phyloP scores from a whole-genome alignment of 2,888 invertebrate genomes.

The Julus scandinavius region DNA sequence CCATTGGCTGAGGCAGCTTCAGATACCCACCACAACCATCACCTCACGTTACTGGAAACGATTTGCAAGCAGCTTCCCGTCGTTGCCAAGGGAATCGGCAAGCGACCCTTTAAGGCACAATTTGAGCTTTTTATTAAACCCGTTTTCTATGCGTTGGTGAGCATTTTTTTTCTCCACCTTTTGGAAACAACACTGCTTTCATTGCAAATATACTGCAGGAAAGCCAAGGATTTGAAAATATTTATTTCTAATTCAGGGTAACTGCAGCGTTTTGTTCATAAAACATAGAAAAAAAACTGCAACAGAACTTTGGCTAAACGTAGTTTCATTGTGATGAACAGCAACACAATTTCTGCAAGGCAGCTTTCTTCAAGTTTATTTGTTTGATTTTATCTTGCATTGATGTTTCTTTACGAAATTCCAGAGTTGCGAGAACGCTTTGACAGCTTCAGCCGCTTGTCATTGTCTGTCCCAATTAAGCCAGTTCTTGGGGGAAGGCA shows the following conservation, averaged over 20 bases:
- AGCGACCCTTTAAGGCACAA: conserved; percentile 68
- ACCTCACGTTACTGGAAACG: conserved; percentile 69
- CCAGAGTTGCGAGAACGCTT: conserved; percentile 69
- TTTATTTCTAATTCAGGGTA: too few species aligned
- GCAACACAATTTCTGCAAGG: too few species aligned
- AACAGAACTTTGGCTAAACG: too few species aligned
- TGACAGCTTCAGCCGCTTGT: conserved; percentile 68
- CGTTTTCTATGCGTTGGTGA: conserved; percentile 69
- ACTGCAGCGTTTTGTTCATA: too few species aligned
- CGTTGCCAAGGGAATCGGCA: conserved; percentile 68
- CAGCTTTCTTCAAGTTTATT: too few species aligned
- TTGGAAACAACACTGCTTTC: background rate
- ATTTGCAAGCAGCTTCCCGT: conserved; percentile 69
- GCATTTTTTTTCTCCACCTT: conserved; percentile 61
- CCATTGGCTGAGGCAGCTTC: conserved; percentile 66
- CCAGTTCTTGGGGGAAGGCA: conserved; percentile 68
- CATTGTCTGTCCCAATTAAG: conserved; percentile 68
- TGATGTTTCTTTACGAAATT: conserved; percentile 56
- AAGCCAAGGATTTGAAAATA: too few species aligned
- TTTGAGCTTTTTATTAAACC: conserved; percentile 68
- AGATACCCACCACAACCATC: conserved; percentile 68
- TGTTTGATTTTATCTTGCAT: too few species aligned
- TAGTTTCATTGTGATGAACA: too few species aligned
- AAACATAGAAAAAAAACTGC: too few species aligned
- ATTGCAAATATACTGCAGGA: background rate